Evolutionary conservation across 2,113 vertebrate genomes (phyloP).

Genomic region (Lasiurus cinereus): DNA sequence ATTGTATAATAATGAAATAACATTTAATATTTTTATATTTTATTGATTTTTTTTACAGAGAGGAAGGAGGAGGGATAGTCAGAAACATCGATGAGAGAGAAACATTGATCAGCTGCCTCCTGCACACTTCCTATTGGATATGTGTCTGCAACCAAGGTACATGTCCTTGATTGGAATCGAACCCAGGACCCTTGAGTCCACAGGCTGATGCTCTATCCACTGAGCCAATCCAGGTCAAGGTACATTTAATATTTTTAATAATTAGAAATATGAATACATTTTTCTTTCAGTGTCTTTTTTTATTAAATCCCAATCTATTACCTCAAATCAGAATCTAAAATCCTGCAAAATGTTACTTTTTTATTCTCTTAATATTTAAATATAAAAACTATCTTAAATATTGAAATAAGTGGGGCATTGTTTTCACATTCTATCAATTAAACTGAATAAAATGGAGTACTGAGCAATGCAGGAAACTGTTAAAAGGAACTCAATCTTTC

Average conservation of each 20-base stretch:
- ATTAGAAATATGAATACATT: conserved; percentile 24
- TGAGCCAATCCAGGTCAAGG: too few species aligned
- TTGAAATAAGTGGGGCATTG: neutral
- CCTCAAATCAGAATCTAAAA: conserved; percentile 44
- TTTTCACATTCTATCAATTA: conserved; percentile 29
- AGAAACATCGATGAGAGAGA: too few species aligned
- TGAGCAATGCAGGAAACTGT: neutral
- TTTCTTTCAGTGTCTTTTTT: conserved; percentile 48
- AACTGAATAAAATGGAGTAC: neutral
- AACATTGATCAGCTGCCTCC: too few species aligned
- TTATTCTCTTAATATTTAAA: conserved; percentile 41
- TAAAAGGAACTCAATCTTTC: neutral
- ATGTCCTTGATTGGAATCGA: too few species aligned
- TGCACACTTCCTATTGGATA: too few species aligned
- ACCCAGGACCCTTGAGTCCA: too few species aligned
- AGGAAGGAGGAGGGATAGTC: too few species aligned
- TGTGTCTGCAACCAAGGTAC: too few species aligned
- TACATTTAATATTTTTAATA: conserved; percentile 59
- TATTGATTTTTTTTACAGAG: too few species aligned
- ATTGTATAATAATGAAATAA: neutral
- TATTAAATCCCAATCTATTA: conserved; percentile 10
- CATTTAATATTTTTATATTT: conserved; percentile 22
- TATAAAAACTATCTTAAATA: conserved; percentile 23
- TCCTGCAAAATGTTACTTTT: neutral
- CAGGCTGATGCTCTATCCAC: too few species aligned